Evolutionary conservation across 2,888 invertebrate species (phyloP), one percentile per base, ranked within the genome.

Genomic region (Eucriotettix oculatus): DNA sequence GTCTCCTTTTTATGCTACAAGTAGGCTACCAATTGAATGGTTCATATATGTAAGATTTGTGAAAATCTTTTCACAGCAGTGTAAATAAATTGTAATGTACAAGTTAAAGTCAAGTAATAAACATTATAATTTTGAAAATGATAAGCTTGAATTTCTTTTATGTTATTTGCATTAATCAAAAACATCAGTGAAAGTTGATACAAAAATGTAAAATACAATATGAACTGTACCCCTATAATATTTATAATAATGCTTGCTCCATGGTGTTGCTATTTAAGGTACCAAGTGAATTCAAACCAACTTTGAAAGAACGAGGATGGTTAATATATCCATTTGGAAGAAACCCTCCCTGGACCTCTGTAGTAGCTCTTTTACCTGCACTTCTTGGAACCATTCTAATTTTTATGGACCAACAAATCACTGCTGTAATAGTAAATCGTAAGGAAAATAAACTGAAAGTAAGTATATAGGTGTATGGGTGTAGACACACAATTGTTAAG

Each of bases 381-480:
- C 75, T 98, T 59, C 76, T 99, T 43, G 96, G 95, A 58, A 95
- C 95, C 17, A 98, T 99, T 69, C 78, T 99, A 29, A 94, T 99
- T 70, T 99, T 99, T 74, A 98, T 99, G 97, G 98, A 99, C 78
- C 98, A 99, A 72, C 98, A 99, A 77, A 99, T 99, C 66, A 97
- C 98, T 5, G 93, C 96, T 56, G 98, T 99, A 42, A 99, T 99
- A 71, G 90, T 99, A 42, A 99, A 99, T 73, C 82, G 98, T 54
- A 97, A 96, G 74, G 99, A 99, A 75, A 94, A 98, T 72, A 97
- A 98, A 74, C 77, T 99, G 65, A 93, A 93, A 76, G 84, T 81
- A 70, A 62, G 66, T 62, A 48, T 48, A 56, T 54, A 48, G 3
- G 12, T 11, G 44, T 11, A 44, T 11, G 44, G 14, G 44, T 11